Conservation (phyloP, 2,888 invertebrate genomes). For the Ypsolopha scabrella region DNA sequence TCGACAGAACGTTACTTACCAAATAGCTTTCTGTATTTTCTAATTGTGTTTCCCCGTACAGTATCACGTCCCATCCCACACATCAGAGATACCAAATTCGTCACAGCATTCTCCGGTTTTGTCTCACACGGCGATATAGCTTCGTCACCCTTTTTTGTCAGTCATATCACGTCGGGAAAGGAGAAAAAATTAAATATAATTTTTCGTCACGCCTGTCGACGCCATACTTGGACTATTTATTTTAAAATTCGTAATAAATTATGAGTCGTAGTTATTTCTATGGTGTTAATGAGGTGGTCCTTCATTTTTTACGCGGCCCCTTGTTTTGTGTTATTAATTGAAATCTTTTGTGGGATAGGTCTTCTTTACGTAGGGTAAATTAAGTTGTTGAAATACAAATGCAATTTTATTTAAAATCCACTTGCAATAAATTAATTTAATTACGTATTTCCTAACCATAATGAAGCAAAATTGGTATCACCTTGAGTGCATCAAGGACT, state of each 20-base stretch:
- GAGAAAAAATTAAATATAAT: constrained; percentile 52
- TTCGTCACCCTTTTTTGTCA: constrained; percentile 46
- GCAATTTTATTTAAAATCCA: not conserved
- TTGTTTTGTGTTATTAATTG: no score
- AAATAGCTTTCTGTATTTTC: no score
- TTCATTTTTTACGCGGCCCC: no score
- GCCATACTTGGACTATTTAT: constrained; percentile 38
- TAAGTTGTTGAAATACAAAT: no score
- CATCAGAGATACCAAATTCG: constrained; percentile 21
- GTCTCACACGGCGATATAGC: constrained; percentile 33
- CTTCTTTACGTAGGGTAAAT: no score
- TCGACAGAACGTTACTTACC: no score
- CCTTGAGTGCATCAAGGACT: not conserved
- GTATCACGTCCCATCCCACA: not conserved
- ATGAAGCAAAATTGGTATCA: not conserved
- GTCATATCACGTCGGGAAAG: constrained; percentile 37
- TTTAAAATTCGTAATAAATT: constrained; percentile 43
- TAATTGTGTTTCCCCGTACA: not conserved
- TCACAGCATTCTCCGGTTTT: constrained; percentile 29
- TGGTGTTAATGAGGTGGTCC: no score
- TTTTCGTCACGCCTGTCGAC: constrained; percentile 55
- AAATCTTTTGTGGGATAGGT: no score
- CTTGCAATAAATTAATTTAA: not conserved
- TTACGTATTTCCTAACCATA: not conserved
- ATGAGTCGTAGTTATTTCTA: constrained; percentile 13